Conservation (phyloP, 2,888 invertebrate species). For the Zaprionus lineosus region DNA sequence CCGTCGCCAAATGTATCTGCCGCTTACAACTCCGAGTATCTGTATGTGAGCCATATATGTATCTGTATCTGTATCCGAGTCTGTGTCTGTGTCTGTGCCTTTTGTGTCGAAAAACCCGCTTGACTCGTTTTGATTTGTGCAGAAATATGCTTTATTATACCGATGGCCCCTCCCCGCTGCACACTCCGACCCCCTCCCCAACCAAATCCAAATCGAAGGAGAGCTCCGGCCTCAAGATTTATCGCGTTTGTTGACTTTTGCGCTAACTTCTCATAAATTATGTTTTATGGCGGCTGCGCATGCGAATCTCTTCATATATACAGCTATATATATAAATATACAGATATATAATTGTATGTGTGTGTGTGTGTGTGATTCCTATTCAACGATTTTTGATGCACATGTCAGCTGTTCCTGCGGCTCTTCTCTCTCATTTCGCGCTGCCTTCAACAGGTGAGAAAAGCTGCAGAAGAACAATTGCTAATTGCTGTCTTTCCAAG, state of each 20-base stretch:
- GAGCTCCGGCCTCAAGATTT: constrained; percentile 21
- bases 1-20: constrained; percentile 18
- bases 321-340: too few relatives aligned
- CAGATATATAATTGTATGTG: constrained; percentile 7
- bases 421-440: background rate
- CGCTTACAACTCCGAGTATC: too few relatives aligned
- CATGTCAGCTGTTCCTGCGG: constrained; percentile 35
- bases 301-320: constrained; percentile 40
- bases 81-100: constrained; percentile 13
- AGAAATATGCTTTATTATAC: constrained; percentile 75
- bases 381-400: constrained; percentile 16
- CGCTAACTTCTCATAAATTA: constrained; percentile 67
- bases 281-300: constrained; percentile 68
- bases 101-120: constrained; percentile 53
- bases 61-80: constrained; percentile 13
- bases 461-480: constrained; percentile 48
- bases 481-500: constrained; percentile 45
- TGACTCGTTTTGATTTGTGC: constrained; percentile 71
- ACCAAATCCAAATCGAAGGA: background rate
- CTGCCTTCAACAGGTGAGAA: constrained; percentile 58
- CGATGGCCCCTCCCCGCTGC: too few relatives aligned
- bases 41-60: too few relatives aligned
- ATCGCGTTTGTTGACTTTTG: constrained; percentile 45
- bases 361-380: background rate
- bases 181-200: too few relatives aligned